Base-by-base conservation (phyloP, 2,113 vertebrate genomes). In the Dasypus novemcinctus region DNA sequence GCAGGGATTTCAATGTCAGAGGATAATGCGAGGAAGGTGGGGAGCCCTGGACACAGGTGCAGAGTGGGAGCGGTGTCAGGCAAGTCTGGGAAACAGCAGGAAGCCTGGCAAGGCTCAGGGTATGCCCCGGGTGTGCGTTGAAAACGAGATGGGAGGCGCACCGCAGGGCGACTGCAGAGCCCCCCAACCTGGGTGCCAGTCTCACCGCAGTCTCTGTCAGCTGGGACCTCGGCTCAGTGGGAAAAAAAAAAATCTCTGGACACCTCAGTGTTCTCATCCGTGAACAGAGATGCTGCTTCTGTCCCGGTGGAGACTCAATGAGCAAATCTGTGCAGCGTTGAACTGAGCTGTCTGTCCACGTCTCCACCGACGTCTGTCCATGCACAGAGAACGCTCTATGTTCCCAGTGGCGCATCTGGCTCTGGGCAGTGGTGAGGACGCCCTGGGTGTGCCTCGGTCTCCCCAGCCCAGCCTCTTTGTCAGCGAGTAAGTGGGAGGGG, bases 381-480 rank as follows among this genome's bases (percentile, higher is more conserved):
- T 21, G 17, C 41, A 29, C 72, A 46, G 81, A 79, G 57, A 25
- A 63, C 66, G 29, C 71, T 91, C 69, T 92, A 38, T 78, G 90
- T 97, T 80, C 84, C 63, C 29, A 71, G 90, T 80, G n/a, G n/a
- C n/a, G n/a, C 1, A 1, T 91, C 71, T 63, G 86, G 75, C 38
- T 93, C 74, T 36, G 43, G 41, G 74, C 83, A 89, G 49, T n/a
- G 29, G 38, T 87, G 71, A 93, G 83, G 57, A 72, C 59, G 92
- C 80, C 41, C 31, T 63, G 74, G 69, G 79, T 95, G 78, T 85
- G 64, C 38, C 69, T 18, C 3, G 18, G 27, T 86, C n/a, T 82
- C 80, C 71, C 29, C 64, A 69, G 80, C 76, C 12, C 64, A 38
- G 80, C 21, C 57, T 79, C 94, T 87, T 74, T 74, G 92, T 80